phyloP scores from a whole-genome alignment of 2,888 invertebrate species.

The Alitta virens region DNA sequence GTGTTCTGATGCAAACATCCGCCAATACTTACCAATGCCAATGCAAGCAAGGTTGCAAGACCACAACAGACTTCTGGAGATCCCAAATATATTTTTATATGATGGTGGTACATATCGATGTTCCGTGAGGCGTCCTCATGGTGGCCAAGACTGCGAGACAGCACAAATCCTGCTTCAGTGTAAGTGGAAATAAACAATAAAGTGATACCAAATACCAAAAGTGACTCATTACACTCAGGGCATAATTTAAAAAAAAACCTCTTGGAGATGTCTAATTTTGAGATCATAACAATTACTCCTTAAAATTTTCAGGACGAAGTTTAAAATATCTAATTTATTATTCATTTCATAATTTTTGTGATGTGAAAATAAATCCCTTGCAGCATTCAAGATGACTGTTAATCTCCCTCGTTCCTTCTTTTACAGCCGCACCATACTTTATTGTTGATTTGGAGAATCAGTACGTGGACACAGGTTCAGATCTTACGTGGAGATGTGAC shows the following conservation, averaged over 20 bases:
- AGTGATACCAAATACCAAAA: not conserved
- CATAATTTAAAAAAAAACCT: too few species aligned
- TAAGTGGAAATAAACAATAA: too few species aligned
- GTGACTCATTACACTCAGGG: not conserved
- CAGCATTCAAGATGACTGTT: too few species aligned
- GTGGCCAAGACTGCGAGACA: slow-evolving; percentile 21
- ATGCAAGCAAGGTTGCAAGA: slow-evolving; percentile 71
- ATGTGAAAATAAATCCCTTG: too few species aligned
- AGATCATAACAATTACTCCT: too few species aligned
- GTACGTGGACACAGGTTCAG: slow-evolving; percentile 21
- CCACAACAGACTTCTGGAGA: slow-evolving; percentile 80
- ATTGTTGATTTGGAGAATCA: slow-evolving; percentile 19
- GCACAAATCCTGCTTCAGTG: slow-evolving; percentile 28
- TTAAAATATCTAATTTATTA: too few species aligned
- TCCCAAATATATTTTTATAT: slow-evolving; percentile 84
- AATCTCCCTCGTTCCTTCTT: too few species aligned
- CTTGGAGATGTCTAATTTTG: too few species aligned
- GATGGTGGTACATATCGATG: slow-evolving; percentile 93
- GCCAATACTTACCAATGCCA: slow-evolving; percentile 62
- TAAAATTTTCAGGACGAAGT: too few species aligned
- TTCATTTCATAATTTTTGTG: too few species aligned
- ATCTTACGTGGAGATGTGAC: slow-evolving; percentile 27
- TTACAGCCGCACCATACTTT: slow-evolving; percentile 29
- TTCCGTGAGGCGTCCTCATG: slow-evolving; percentile 68
- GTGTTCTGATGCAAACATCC: too few species aligned